Percentiles rank a stretch among this genome's conserved stretches.
Evolutionary conservation across 1,140 invertebrate species (phyloP).

Genomic region (Solenopsis invicta): DNA sequence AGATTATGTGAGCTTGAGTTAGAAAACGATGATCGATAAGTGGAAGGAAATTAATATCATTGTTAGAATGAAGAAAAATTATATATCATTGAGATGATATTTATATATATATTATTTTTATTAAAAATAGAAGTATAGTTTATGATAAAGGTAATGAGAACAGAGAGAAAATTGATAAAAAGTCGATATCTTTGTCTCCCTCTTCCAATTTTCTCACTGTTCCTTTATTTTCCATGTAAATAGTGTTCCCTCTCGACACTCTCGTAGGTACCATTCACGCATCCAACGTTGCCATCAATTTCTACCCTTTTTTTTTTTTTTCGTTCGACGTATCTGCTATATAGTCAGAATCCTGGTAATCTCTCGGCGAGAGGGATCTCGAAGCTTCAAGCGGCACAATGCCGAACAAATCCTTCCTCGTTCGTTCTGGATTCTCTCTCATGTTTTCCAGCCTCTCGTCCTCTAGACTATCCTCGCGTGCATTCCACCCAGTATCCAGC

Average conservation of each 20-base stretch:
- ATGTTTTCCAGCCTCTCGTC: background rate
- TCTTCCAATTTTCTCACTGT: background rate
- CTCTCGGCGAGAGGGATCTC: conserved; percentile 36
- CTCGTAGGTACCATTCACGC: background rate
- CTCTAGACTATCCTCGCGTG: background rate
- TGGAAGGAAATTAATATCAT: background rate
- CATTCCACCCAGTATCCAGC: background rate
- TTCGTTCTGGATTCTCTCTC: conserved; percentile 31
- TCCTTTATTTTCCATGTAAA: background rate
- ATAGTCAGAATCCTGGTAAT: conserved; percentile 43
- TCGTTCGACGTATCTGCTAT: conserved; percentile 32
- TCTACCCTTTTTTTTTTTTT: conserved; percentile 28
- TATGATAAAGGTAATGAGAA: background rate
- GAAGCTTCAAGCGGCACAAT: conserved; percentile 56
- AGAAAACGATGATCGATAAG: background rate
- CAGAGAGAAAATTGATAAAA: background rate
- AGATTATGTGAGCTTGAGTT: background rate
- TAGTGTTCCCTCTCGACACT: background rate
- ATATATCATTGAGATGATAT: background rate
- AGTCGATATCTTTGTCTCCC: background rate
- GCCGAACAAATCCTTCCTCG: conserved; percentile 56
- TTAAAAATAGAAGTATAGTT: background rate
- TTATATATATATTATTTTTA: background rate
- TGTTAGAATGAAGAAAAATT: background rate
- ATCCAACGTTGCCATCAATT: conserved; percentile 37